Conservation (phyloP, 2,113 vertebrate genomes). For the Chamaetylas fuelleborni region DNA sequence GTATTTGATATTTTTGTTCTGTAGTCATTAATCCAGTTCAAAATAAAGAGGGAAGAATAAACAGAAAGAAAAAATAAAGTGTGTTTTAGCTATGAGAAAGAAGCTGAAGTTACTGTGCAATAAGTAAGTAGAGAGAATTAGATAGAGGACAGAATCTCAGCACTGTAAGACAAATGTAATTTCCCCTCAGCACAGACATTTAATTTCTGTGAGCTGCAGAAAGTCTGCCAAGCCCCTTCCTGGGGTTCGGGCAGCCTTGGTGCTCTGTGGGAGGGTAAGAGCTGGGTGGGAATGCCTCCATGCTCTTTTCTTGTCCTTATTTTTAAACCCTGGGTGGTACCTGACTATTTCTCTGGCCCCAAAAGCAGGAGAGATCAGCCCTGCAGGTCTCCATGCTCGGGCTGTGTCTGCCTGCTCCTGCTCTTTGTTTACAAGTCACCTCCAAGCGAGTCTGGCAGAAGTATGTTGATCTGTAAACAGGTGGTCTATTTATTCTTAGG, state of each 20-base stretch:
- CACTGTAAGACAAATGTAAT: not conserved
- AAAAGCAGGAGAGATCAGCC: not conserved
- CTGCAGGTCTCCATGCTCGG: not conserved
- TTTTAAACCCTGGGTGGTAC: not conserved
- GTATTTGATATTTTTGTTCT: not conserved
- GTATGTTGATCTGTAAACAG: not conserved
- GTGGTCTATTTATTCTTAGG: not conserved
- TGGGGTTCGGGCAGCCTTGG: not conserved
- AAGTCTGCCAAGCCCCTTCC: not conserved
- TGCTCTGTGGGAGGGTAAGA: not conserved
- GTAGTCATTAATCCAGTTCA: not conserved
- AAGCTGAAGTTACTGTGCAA: not conserved
- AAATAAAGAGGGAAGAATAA: not conserved
- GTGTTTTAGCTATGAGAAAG: not conserved
- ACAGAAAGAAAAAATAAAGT: not conserved
- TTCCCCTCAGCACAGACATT: not conserved
- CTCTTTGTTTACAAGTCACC: not conserved
- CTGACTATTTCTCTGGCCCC: not conserved
- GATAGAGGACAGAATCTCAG: not conserved
- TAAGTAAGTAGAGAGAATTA: not conserved
- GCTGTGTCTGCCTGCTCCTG: not conserved
- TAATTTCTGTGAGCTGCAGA: not conserved
- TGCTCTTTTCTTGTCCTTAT: not conserved
- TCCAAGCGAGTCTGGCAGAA: rapidly evolving
- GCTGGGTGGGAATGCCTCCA: not conserved